Evolutionary conservation across 2,888 invertebrate genomes (phyloP).

Genomic region (Drosophila birchii): DNA sequence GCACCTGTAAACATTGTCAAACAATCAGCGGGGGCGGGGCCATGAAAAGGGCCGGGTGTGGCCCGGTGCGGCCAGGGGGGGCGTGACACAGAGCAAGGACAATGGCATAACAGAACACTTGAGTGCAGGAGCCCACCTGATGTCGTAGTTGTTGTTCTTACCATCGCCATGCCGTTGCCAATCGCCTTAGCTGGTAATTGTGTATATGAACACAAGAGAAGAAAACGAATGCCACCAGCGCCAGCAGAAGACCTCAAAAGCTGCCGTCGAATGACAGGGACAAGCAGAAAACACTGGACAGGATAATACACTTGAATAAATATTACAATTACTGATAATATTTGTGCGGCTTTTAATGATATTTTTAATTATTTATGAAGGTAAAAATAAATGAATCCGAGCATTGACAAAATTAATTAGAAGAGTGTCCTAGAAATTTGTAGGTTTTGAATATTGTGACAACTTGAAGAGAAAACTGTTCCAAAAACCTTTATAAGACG

Average conservation of each 20-base stretch:
- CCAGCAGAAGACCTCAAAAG: slow-evolving; percentile 23
- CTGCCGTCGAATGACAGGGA: slow-evolving; percentile 32
- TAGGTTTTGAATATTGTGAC: neutral
- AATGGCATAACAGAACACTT: slow-evolving; percentile 70
- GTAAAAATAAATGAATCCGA: neutral
- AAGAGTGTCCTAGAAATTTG: neutral
- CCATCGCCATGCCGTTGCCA: slow-evolving; percentile 57
- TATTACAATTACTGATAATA: neutral
- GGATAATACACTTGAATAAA: slow-evolving; percentile 25
- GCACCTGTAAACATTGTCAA: slow-evolving; percentile 81
- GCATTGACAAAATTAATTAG: neutral
- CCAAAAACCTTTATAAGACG: neutral
- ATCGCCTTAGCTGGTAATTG: slow-evolving; percentile 79
- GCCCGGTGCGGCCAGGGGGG: slow-evolving; percentile 11
- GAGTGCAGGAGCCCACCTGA: slow-evolving; percentile 71
- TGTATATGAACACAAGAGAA: slow-evolving; percentile 72
- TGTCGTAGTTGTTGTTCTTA: slow-evolving; percentile 40
- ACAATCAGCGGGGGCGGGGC: slow-evolving; percentile 41
- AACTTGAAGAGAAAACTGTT: neutral
- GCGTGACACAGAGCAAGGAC: slow-evolving; percentile 48
- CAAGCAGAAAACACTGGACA: slow-evolving; percentile 36
- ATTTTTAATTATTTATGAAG: neutral
- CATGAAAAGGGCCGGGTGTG: neutral
- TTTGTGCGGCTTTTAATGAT: neutral
- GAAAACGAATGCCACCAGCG: slow-evolving; percentile 29